phyloP scores from a whole-genome alignment of 2,888 invertebrate genomes.

The Thalpophila matura region DNA sequence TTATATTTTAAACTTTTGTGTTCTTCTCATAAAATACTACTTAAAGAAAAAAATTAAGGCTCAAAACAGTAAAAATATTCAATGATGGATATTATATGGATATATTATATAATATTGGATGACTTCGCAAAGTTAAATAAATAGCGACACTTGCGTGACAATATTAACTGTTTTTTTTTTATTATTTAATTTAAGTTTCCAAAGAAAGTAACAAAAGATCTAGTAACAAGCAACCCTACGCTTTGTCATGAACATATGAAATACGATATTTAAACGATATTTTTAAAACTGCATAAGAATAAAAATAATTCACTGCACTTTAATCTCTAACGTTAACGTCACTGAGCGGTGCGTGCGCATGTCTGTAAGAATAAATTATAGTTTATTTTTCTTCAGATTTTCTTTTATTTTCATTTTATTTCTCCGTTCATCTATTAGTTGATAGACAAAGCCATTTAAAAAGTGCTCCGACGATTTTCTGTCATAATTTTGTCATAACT shows the following conservation, averaged over 20 bases:
- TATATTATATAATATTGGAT: no score
- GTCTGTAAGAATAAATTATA: neutral
- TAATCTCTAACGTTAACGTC: neutral
- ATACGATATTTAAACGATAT: neutral
- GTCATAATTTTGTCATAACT: constrained; percentile 28
- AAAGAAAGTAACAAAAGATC: neutral
- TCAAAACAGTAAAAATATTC: no score
- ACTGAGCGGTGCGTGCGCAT: neutral
- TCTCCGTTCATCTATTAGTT: constrained; percentile 35
- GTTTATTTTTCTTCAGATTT: constrained; percentile 7
- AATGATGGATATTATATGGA: no score
- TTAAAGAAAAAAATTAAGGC: no score
- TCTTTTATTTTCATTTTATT: constrained; percentile 10
- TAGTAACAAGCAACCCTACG: neutral
- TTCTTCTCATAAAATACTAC: no score
- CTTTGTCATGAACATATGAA: neutral
- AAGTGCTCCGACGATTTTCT: constrained; percentile 19
- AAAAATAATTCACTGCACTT: constrained; percentile 9
- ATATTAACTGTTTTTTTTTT: no score
- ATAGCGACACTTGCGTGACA: no score
- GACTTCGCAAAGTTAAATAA: no score
- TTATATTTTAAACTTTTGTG: no score
- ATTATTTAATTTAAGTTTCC: no score
- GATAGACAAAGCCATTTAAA: constrained; percentile 32
- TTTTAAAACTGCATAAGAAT: constrained; percentile 32